Evolutionary conservation across 2,888 invertebrate genomes (phyloP), one percentile per base, ranked within the genome.

Genomic region (Erynnis tages): DNA sequence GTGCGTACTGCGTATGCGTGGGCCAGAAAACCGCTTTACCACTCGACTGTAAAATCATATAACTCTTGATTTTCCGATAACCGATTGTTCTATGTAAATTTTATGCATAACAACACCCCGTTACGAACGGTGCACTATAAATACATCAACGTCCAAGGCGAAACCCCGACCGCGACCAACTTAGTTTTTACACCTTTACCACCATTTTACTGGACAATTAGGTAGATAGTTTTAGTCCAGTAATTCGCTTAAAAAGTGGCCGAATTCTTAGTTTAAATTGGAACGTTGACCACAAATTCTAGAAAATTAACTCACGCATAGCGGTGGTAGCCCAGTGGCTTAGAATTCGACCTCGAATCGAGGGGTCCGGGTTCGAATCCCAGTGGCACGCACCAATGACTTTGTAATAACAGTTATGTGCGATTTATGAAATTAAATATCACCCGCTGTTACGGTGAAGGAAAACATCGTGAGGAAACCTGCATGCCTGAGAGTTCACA

Each of bases 11-110:
- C n/a, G n/a, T n/a, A n/a, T n/a, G n/a, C n/a, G n/a, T n/a, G n/a
- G n/a, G n/a, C n/a, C n/a, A n/a, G n/a, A n/a, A n/a, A n/a, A n/a
- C n/a, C n/a, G n/a, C n/a, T n/a, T n/a, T n/a, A 14, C 32, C 25
- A 8, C 7, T 32, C 7, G 32, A 32, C 32, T 32, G 32, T 32
- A 32, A 14, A 32, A 14, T 32, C 32, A 32, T 29, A 11, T 29
- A 29, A 29, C 32, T 32, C 32, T 32, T 32, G 14, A 6, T 32
- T 32, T 29, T 29, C 32, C 32, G 13, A 32, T 32, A 32, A 32
- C 1, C 32, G 32, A 32, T 32, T 32, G 13, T 32, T 32, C 32
- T 32, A 32, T 32, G 32, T 32, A 32, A 32, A 32, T 32, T 13
- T 32, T 14, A 14, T 32, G 4, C 10, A 32, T 8, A 32, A 6